phyloP scores from a whole-genome alignment of 37 sponge, comb jelly and placozoan species.

The Sycon ciliatum region DNA sequence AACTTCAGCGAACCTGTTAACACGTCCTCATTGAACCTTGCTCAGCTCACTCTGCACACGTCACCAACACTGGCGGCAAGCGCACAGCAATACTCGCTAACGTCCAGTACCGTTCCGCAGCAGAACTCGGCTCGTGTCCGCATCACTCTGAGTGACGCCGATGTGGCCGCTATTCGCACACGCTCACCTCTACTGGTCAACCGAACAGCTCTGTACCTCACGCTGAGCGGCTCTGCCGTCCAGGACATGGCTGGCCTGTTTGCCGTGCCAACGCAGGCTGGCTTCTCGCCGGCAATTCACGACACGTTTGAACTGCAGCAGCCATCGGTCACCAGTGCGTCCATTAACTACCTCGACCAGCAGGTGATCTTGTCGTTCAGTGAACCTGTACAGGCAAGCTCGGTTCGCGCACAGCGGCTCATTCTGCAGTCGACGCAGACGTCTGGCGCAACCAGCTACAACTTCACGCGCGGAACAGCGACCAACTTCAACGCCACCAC shows the following conservation, averaged over 20 bases:
- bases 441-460: not conserved
- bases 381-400: slow-evolving; percentile 57
- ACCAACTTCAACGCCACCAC: not conserved
- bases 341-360: not conserved
- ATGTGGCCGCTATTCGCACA: not conserved
- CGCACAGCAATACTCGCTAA: too few species aligned
- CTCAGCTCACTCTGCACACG: slow-evolving; percentile 44
- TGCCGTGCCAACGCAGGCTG: not conserved
- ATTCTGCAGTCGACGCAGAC: slow-evolving; percentile 35
- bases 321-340: not conserved
- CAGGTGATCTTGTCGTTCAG: slow-evolving; percentile 38
- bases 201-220: not conserved
- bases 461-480: slow-evolving; percentile 12
- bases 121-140: too few species aligned
- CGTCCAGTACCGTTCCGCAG: too few species aligned
- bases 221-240: not conserved
- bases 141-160: not conserved
- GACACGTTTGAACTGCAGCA: not conserved
- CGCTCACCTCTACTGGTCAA: not conserved
- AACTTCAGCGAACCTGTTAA: slow-evolving; percentile 75
- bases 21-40: slow-evolving; percentile 31
- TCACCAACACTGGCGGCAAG: too few species aligned
- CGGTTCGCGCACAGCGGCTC: slow-evolving; percentile 43
- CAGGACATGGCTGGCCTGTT: not conserved
- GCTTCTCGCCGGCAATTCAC: not conserved